Conservation (phyloP, 2,888 invertebrate genomes). For the Cristatella mucedo region DNA sequence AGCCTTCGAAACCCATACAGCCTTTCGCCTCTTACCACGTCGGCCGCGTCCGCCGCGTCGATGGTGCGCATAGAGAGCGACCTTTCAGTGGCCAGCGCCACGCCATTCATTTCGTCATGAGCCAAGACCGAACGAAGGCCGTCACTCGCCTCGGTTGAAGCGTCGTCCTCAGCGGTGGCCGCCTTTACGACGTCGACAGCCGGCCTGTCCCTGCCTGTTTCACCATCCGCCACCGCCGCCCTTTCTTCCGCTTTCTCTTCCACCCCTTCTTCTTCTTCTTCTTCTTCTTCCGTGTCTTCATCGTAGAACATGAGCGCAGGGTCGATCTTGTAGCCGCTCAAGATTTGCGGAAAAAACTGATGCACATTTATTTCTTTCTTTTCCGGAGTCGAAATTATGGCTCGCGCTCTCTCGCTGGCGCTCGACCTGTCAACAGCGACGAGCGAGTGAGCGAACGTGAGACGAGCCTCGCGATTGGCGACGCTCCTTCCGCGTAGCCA, state of each 20-base stretch:
- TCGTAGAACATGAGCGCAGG: constrained; percentile 10
- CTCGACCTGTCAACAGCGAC: too few relatives aligned
- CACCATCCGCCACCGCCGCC: constrained; percentile 12
- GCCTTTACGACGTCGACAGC: constrained; percentile 10
- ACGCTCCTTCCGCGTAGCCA: too few relatives aligned
- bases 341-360: constrained; percentile 24
- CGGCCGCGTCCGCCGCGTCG: too few relatives aligned
- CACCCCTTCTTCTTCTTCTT: constrained; percentile 14
- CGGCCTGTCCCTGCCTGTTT: constrained; percentile 2
- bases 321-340: constrained; percentile 19
- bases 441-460: too few relatives aligned
- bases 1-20: too few relatives aligned
- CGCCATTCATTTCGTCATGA: too few relatives aligned
- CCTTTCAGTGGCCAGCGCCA: too few relatives aligned
- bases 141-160: too few relatives aligned
- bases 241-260: constrained; percentile 12
- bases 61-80: too few relatives aligned
- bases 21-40: too few relatives aligned
- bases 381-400: constrained; percentile 5
- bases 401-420: background rate
- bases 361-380: constrained; percentile 19
- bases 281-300: constrained; percentile 9
- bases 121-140: too few relatives aligned
- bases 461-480: too few relatives aligned
- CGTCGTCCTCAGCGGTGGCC: constrained; percentile 11